Percentiles rank a stretch among this genome's conserved stretches.
phyloP scores from a whole-genome alignment of 2,888 invertebrate species.

The Lucinisca nassula region DNA sequence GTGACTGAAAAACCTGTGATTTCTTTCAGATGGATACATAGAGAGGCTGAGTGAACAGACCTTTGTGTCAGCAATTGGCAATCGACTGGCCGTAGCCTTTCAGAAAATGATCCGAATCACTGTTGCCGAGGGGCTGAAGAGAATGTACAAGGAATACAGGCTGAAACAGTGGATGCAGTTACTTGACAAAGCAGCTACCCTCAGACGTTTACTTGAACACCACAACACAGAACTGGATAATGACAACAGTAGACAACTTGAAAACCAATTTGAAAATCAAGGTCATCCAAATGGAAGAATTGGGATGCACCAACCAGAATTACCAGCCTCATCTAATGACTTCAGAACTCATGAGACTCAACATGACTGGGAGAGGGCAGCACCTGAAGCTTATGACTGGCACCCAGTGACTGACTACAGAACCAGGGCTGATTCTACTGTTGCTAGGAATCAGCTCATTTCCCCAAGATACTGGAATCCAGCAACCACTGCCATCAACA shows the following conservation, averaged over 20 bases:
- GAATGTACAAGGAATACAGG: conserved; percentile 68
- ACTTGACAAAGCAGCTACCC: conserved; percentile 61
- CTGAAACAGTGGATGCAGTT: conserved; percentile 66
- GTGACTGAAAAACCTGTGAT: no score
- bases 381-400: conserved; percentile 26
- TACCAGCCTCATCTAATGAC: neutral
- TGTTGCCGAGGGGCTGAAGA: conserved; percentile 65
- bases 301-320: neutral
- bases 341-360: neutral
- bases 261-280: neutral
- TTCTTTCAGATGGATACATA: conserved; percentile 62
- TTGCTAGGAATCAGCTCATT: neutral
- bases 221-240: neutral
- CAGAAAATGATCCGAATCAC: conserved; percentile 60
- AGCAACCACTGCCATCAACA: neutral
- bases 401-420: conserved; percentile 15
- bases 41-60: conserved; percentile 60
- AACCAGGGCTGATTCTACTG: neutral
- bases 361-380: conserved; percentile 13
- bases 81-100: conserved; percentile 49
- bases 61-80: conserved; percentile 47
- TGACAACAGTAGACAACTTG: neutral
- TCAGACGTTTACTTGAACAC: conserved; percentile 37
- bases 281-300: neutral
- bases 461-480: neutral